Conservation (phyloP, 2,797 vertebrate genomes). For the Hoplostethus atlanticus region DNA sequence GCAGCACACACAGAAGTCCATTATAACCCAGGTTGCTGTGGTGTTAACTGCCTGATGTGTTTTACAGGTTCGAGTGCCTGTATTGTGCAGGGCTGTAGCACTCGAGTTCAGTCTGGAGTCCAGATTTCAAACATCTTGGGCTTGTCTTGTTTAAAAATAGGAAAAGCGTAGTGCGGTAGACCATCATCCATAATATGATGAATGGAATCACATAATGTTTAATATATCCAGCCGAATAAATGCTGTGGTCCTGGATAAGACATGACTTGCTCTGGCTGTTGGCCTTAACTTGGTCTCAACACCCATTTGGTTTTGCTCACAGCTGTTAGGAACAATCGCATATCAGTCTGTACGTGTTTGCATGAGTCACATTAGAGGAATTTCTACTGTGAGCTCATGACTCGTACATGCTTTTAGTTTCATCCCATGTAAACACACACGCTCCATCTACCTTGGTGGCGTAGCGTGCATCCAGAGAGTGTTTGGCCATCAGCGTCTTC, state of each 20-base stretch:
- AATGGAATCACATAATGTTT: not conserved
- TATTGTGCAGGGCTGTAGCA: too few species aligned
- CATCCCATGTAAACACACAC: constrained; percentile 39
- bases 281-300: constrained; percentile 17
- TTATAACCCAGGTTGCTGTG: too few species aligned
- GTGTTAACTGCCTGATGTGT: constrained; percentile 1
- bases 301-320: constrained; percentile 40
- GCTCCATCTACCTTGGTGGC: constrained; percentile 86
- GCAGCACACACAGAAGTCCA: too few species aligned
- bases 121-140: not conserved
- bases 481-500: constrained; percentile 99
- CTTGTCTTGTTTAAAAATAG: not conserved
- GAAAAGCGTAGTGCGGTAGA: too few species aligned
- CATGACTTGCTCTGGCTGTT: constrained; percentile 3
- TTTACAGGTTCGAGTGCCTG: not conserved
- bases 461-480: constrained; percentile 96
- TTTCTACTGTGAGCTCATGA: constrained; percentile 40
- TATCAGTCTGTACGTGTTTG: constrained; percentile 32
- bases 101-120: not conserved
- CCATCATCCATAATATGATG: not conserved
- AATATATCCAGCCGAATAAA: constrained; percentile 7
- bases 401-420: constrained; percentile 42
- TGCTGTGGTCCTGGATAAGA: not conserved
- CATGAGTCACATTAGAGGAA: constrained; percentile 55
- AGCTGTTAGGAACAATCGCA: constrained; percentile 62